Conservation (phyloP, 1,140 invertebrate genomes). For the Cheumatopsyche charites region DNA sequence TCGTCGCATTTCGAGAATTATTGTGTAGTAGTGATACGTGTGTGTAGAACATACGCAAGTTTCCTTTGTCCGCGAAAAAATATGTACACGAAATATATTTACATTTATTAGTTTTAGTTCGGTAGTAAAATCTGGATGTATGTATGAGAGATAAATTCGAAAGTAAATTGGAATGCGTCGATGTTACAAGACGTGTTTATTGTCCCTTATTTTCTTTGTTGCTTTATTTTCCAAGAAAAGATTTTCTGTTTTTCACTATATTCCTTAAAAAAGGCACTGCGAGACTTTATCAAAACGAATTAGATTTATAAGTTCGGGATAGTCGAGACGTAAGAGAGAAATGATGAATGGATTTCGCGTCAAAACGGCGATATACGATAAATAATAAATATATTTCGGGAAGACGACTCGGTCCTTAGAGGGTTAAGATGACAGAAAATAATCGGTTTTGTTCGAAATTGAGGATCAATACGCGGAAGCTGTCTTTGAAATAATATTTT, state of each 20-base stretch:
- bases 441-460: not conserved
- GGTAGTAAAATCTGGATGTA: too few species aligned
- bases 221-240: not conserved
- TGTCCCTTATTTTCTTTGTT: conserved; percentile 3
- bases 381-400: not conserved
- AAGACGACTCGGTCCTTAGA: not conserved
- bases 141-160: not conserved
- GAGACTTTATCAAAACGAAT: conserved; percentile 24
- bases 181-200: conserved; percentile 7
- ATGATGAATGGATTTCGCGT: conserved; percentile 20
- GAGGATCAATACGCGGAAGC: not conserved
- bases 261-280: not conserved
- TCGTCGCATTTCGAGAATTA: too few species aligned
- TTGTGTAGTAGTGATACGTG: too few species aligned
- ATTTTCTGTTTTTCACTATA: not conserved
- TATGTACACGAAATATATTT: too few species aligned
- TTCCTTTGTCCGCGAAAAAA: too few species aligned
- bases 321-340: not conserved
- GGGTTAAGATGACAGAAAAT: not conserved
- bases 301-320: conserved; percentile 19
- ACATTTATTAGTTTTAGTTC: too few species aligned
- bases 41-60: too few species aligned
- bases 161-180: not conserved
- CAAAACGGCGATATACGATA: not conserved
- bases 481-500: not conserved